Evolutionary conservation across 1,140 invertebrate genomes (phyloP).

Genomic region (Apolygus lucorum): DNA sequence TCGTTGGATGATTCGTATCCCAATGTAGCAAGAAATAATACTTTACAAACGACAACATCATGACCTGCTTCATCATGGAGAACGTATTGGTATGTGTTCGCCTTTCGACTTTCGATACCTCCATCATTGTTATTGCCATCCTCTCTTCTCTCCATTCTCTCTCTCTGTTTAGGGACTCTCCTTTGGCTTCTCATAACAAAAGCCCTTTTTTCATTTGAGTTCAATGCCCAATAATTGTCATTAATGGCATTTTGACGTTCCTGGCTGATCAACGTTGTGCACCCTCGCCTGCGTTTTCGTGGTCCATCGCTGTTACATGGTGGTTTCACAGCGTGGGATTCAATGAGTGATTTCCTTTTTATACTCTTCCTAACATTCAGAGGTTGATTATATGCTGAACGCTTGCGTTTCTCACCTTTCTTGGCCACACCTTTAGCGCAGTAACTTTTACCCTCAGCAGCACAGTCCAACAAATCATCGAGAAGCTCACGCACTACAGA

Average conservation of each 20-base stretch:
- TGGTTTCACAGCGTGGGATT: not conserved
- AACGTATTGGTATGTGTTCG: constrained; percentile 17
- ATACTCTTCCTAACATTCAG: not conserved
- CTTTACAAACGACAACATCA: constrained; percentile 19
- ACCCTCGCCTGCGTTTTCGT: not conserved
- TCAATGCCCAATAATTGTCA: not conserved
- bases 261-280: not conserved
- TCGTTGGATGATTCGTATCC: constrained; percentile 21
- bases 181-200: not conserved
- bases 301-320: not conserved
- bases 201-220: not conserved
- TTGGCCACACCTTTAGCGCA: not conserved
- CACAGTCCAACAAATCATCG: not conserved
- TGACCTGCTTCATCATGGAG: not conserved
- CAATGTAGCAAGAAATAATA: constrained; percentile 22
- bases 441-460: not conserved
- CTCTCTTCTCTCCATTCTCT: not conserved
- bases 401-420: not conserved
- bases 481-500: not conserved
- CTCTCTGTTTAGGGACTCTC: not conserved
- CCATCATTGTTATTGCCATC: too few species aligned
- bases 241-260: not conserved
- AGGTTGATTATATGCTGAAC: too few species aligned
- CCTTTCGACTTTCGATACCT: constrained; percentile 11
- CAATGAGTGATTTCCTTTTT: not conserved